Percentiles rank a stretch among this genome's conserved stretches.
phyloP scores from a whole-genome alignment of 2,113 vertebrate species.

The Dasyornis broadbenti region DNA sequence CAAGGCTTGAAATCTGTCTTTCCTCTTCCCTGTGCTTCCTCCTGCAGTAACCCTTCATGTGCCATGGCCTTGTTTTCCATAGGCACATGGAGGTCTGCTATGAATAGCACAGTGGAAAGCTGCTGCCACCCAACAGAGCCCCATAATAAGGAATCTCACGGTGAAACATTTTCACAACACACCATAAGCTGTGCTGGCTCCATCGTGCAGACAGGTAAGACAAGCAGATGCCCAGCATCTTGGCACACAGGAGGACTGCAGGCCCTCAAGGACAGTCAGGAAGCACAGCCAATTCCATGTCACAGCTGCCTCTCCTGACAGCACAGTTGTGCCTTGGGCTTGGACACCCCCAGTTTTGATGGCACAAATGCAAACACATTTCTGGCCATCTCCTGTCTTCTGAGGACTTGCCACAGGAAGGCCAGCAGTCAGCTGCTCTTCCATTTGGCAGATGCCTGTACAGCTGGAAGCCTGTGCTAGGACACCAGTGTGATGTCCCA shows the following conservation, averaged over 20 bases:
- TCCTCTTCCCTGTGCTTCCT: background rate
- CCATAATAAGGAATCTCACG: accelerated
- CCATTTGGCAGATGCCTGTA: background rate
- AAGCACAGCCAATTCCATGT: background rate
- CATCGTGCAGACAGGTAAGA: background rate
- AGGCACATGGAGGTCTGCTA: background rate
- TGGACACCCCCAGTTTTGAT: background rate
- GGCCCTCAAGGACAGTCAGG: background rate
- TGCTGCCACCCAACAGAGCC: background rate
- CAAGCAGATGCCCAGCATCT: no score
- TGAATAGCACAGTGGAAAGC: background rate
- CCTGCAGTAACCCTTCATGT: background rate
- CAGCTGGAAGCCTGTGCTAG: background rate
- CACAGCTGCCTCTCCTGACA: background rate
- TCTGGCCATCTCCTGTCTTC: background rate
- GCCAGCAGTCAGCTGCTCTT: background rate
- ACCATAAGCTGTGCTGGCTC: background rate
- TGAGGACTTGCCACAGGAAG: background rate
- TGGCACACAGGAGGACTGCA: background rate
- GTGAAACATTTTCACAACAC: background rate
- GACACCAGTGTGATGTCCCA: background rate
- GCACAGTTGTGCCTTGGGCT: background rate
- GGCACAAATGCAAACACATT: background rate
- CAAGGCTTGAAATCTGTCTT: background rate
- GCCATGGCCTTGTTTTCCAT: background rate